phyloP scores from a whole-genome alignment of 1,140 invertebrate species.

The Drosophila bifasciata region DNA sequence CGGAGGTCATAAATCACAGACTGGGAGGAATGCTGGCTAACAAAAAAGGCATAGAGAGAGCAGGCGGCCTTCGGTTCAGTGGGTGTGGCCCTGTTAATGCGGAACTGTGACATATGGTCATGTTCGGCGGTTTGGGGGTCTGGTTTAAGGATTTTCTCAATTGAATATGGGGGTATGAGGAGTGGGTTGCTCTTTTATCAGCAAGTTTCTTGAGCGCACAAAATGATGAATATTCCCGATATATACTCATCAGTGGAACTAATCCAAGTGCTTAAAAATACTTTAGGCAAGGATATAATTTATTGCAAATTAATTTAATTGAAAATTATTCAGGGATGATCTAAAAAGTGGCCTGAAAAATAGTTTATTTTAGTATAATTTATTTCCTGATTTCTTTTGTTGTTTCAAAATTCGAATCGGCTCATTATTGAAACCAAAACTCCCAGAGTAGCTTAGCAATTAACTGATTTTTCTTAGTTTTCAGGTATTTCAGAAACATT shows the following conservation, averaged over 20 bases:
- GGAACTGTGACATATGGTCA: slow-evolving; percentile 43
- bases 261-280: no score
- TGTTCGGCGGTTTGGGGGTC: slow-evolving; percentile 1
- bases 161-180: slow-evolving; percentile 31
- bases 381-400: no score
- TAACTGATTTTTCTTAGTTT: no score
- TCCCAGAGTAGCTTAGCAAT: no score
- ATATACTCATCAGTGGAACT: not conserved
- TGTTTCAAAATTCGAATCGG: no score
- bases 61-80: slow-evolving; percentile 6
- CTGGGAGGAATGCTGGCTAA: slow-evolving; percentile 5
- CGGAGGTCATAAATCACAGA: slow-evolving; percentile 52
- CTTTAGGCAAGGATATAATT: no score
- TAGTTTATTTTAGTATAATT: no score
- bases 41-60: slow-evolving; percentile 7
- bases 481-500: no score
- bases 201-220: slow-evolving; percentile 6
- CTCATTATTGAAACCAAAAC: no score
- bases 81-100: slow-evolving; percentile 36
- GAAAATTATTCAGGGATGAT: no score
- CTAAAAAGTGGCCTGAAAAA: no score
- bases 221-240: slow-evolving; percentile 4
- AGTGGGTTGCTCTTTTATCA: slow-evolving; percentile 1
- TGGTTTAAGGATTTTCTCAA: slow-evolving; percentile 18
- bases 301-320: no score